These are phyloP conservation scores for Kryphioiulus occultus DNA, from an alignment of 2,888 invertebrate genomes.

Conservation along the genomic window DNA sequence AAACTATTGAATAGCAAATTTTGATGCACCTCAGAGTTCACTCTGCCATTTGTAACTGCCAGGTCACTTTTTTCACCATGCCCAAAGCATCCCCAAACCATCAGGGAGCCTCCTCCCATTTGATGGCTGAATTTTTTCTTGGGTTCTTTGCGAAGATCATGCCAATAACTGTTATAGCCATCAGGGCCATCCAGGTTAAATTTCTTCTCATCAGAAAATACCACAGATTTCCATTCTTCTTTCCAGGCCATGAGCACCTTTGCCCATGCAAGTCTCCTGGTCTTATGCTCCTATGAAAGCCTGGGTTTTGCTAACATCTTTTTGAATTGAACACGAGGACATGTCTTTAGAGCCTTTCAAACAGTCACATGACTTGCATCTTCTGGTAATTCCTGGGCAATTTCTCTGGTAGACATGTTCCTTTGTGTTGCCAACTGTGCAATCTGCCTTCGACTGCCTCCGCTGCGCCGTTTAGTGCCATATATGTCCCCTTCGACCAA, in stretches of 20 bases:
- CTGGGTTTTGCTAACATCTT: too few species aligned
- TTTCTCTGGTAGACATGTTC: too few species aligned
- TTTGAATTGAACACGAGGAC: too few species aligned
- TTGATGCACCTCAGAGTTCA: neutral
- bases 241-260: slow-evolving; percentile 6
- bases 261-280: too few species aligned
- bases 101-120: neutral
- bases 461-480: too few species aligned
- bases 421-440: too few species aligned
- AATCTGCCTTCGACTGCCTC: too few species aligned
- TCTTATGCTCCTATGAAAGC: too few species aligned
- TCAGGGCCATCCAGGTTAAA: neutral
- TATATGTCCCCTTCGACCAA: too few species aligned
- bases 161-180: neutral
- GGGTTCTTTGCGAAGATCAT: neutral
- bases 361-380: neutral
- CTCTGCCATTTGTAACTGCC: neutral
- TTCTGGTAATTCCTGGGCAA: too few species aligned
- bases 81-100: neutral
- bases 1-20: neutral
- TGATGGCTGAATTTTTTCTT: neutral
- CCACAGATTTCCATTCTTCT: slow-evolving; percentile 32
- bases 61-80: neutral
- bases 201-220: slow-evolving; percentile 6
- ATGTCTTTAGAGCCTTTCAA: neutral